A percentile compares a stretch with the other conserved stretches of the same genome.
Conservation (phyloP, 2,888 invertebrate genomes). For the Odontocerum albicorne region DNA sequence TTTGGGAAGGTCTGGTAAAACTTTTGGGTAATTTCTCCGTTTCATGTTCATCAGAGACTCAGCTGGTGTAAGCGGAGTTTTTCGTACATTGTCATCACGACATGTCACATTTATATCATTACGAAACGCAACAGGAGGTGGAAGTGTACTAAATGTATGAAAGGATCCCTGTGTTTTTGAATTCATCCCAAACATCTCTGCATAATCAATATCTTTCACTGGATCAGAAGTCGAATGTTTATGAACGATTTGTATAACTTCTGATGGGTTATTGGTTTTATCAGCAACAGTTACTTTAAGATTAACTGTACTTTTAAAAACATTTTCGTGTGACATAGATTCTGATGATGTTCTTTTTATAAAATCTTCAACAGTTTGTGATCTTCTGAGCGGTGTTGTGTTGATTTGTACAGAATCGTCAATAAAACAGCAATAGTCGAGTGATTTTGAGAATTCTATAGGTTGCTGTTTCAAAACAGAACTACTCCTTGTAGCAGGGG, state of each 20-base stretch:
- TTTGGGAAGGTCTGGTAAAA: slow-evolving; percentile 74
- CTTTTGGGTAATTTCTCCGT: slow-evolving; percentile 81
- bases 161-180: slow-evolving; percentile 35
- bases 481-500: slow-evolving; percentile 70
- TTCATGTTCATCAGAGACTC: slow-evolving; percentile 74
- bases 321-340: slow-evolving; percentile 35
- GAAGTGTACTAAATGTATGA: slow-evolving; percentile 40
- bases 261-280: slow-evolving; percentile 38
- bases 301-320: slow-evolving; percentile 49
- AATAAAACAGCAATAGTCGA: slow-evolving; percentile 48
- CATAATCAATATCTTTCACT: slow-evolving; percentile 60
- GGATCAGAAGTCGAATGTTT: slow-evolving; percentile 71
- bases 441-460: slow-evolving; percentile 71
- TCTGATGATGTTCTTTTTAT: slow-evolving; percentile 26
- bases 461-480: slow-evolving; percentile 76
- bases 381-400: slow-evolving; percentile 44
- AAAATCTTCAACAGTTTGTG: slow-evolving; percentile 52
- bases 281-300: slow-evolving; percentile 41
- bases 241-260: slow-evolving; percentile 58
- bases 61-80: slow-evolving; percentile 60
- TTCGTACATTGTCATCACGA: slow-evolving; percentile 56
- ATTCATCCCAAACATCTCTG: slow-evolving; percentile 41
- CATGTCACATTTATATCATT: slow-evolving; percentile 77
- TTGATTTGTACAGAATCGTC: slow-evolving; percentile 33
- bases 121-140: slow-evolving; percentile 53